Conservation (phyloP, 2,113 vertebrate genomes). For the Podiceps cristatus region DNA sequence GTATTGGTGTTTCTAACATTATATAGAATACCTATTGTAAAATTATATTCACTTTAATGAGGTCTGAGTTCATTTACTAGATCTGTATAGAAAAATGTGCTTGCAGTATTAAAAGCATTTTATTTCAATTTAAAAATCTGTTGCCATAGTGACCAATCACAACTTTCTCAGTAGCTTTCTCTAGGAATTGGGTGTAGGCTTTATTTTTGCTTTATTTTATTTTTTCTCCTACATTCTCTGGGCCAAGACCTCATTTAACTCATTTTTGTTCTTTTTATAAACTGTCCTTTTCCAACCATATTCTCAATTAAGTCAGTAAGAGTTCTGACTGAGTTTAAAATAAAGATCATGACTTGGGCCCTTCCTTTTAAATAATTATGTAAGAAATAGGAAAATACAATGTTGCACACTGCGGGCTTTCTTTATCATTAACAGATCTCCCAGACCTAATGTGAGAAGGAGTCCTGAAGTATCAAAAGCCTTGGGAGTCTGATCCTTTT, state of each 20-base stretch:
- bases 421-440: not conserved
- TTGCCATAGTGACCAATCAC: conserved; percentile 60
- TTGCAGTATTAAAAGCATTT: conserved; percentile 24
- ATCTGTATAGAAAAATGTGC: not conserved
- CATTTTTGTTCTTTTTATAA: conserved; percentile 10
- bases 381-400: not conserved
- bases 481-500: not conserved
- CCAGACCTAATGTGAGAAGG: not conserved
- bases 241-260: conserved; percentile 17
- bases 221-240: not conserved
- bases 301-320: not conserved
- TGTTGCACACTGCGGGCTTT: not conserved
- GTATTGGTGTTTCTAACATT: not conserved
- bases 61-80: not conserved
- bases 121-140: conserved; percentile 56
- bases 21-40: not conserved
- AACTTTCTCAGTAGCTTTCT: conserved; percentile 43
- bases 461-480: not conserved
- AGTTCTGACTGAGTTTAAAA: not conserved
- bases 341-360: not conserved
- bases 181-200: conserved; percentile 8
- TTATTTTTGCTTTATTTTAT: not conserved
- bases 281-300: not conserved
- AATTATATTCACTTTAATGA: not conserved
- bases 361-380: not conserved